Base-by-base conservation (phyloP, 2,797 vertebrate genomes). In the Sebastes minor region DNA sequence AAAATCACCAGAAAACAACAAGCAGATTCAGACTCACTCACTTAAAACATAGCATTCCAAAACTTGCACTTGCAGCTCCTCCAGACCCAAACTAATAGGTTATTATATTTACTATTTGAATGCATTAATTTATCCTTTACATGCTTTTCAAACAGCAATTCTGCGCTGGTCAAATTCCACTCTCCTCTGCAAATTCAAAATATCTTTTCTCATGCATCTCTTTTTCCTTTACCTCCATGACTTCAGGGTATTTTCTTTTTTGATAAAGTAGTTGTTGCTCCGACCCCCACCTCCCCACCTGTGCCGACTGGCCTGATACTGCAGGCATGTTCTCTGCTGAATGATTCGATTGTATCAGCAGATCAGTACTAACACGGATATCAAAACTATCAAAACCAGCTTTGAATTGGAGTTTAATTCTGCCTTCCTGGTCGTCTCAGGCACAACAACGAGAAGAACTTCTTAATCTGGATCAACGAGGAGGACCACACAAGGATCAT, bases 401-500 rank as follows among this genome's bases (percentile, higher is more conserved):
- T 57, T 68, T 67, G 16, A 49, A 32, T 5, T 28, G 0, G 23
- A 69, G 32, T 23, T 73, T 56, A 22, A 64, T 33, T 9, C 8
- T 78, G 53, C 6, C 5, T 6, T 56, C 25, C 8, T 59, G n/a
- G 32, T 23, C 30, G 52, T 79, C 57, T 82, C 82, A 91, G 98
- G 98, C 97, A 98, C 91, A 99, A 98, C 93, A 95, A 97, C 3
- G 96, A 98, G 82, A 99, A 97, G 93, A 99, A 96, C 35, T 98
- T 98, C 94, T 93, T 98, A 77, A 94, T 98, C 88, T 98, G 98
- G 98, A 92, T 99, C 88, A 98, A 98, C 61, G 98, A 99, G 85
- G 98, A 99, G 87, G 97, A 99, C 88, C 98, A 99, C 90, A 98
- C 97, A 16, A 95, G 97, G 86, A 95, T 99, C 74, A 99, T 98